Conservation (phyloP, 2,888 invertebrate genomes). For the Aspidapion aeneum region DNA sequence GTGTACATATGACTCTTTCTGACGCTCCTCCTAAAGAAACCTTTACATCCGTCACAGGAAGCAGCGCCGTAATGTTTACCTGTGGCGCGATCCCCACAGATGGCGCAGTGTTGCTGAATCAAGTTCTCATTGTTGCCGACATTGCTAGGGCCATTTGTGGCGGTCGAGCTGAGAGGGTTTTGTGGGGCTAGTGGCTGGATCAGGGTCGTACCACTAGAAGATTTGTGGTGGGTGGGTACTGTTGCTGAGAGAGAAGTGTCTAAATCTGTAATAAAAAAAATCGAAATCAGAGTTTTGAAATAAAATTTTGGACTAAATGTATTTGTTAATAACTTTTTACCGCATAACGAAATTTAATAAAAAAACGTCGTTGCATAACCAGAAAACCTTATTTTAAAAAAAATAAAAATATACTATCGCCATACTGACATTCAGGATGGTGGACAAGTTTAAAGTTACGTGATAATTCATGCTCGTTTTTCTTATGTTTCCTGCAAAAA, state of each 20-base stretch:
- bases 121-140: constrained; percentile 44
- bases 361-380: too few species aligned
- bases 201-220: neutral
- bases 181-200: constrained; percentile 30
- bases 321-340: too few species aligned
- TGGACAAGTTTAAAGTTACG: too few species aligned
- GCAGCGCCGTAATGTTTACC: constrained; percentile 98
- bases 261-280: constrained; percentile 22
- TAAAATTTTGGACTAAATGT: too few species aligned
- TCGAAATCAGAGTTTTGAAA: too few species aligned
- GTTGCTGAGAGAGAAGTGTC: constrained; percentile 23
- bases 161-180: constrained; percentile 49
- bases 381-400: too few species aligned
- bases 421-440: too few species aligned
- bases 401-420: too few species aligned
- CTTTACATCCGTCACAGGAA: constrained; percentile 97
- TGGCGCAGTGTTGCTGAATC: constrained; percentile 72
- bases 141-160: constrained; percentile 48
- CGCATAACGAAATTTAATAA: too few species aligned
- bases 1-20: constrained; percentile 93
- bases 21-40: constrained; percentile 88
- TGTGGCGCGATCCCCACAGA: constrained; percentile 94
- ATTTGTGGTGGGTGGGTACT: constrained; percentile 1
- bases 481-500: too few species aligned
- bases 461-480: too few species aligned